These are phyloP conservation scores for Gallinago paraguaiae DNA, from an alignment of 2,113 vertebrate genomes.

Conservation along the genomic window DNA sequence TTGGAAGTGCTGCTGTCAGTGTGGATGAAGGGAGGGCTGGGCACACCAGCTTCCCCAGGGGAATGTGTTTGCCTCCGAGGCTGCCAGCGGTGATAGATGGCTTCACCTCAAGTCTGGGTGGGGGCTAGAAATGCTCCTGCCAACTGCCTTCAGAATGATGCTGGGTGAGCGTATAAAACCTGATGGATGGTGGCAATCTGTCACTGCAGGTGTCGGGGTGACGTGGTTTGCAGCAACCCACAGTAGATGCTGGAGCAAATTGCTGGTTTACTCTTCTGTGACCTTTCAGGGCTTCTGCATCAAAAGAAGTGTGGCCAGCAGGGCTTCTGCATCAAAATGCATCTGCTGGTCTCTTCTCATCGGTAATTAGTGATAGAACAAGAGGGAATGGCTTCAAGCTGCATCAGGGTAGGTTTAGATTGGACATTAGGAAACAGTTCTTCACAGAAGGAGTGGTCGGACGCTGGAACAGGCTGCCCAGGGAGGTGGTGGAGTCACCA, in stretches of 20 bases:
- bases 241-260: accelerated
- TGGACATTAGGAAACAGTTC: too few relatives aligned
- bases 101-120: neutral
- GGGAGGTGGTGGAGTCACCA: too few relatives aligned
- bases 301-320: too few relatives aligned
- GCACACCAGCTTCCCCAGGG: neutral
- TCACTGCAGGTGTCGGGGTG: neutral
- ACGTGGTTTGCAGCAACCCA: neutral
- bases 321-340: too few relatives aligned
- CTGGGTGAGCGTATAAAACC: neutral
- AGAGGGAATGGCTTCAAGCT: too few relatives aligned
- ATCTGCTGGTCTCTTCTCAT: too few relatives aligned
- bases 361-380: too few relatives aligned
- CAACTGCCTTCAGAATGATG: neutral
- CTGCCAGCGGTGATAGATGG: neutral
- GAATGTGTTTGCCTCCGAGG: accelerated
- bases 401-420: too few relatives aligned
- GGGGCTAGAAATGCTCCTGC: neutral
- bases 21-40: neutral
- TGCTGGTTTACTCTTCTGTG: neutral
- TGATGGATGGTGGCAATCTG: neutral
- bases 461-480: too few relatives aligned
- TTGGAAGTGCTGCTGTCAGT: neutral
- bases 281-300: neutral
- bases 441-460: too few relatives aligned